Base-by-base conservation (phyloP, 2,797 vertebrate genomes). In the Catostomus latipinnis region DNA sequence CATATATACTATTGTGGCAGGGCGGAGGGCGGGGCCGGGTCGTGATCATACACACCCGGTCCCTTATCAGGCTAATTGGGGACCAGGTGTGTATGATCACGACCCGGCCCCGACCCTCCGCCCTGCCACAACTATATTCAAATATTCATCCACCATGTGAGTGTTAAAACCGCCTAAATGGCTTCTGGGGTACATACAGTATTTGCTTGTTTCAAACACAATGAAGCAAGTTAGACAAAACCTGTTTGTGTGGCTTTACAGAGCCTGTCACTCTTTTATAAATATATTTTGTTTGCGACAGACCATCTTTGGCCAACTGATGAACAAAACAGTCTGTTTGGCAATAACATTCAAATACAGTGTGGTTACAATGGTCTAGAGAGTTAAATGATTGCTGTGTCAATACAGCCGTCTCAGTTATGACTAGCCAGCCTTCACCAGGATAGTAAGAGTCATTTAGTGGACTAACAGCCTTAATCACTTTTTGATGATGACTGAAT, bases 151-250 rank as follows among this genome's bases (percentile, higher is more conserved):
- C 22, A 22, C 22, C 22, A 22, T 22, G 22, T 22, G 22, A 22
- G 22, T 22, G 22, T 22, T 22, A 22, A 22, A 22, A 22, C 22
- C 22, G 1, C 2, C 22, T 22, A 22, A 22, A 22, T 2, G 22
- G 22, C 22, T 0, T 22, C 22, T 22, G 22, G 22, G 22, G 22
- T 22, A 22, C 22, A 22, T 22, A 22, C 22, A 3, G 22, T 22
- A 22, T 22, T 2, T 22, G 22, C 22, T 3, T 22, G 22, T 85
- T 90, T 89, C 88, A 90, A 87, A 92, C 87, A 92, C 89, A 91
- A 92, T 91, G 87, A 91, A 89, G 88, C 79, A 88, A 91, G 91
- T 89, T 88, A 82, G 83, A 88, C 22, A 91, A 90, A 88, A 85
- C 89, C 88, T 88, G 88, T 85, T 89, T 83, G 86, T 88, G 85